Evolutionary conservation across 1,140 invertebrate genomes (phyloP), one percentile per base, ranked within the genome.

Genomic region (Ceratina japonica): DNA sequence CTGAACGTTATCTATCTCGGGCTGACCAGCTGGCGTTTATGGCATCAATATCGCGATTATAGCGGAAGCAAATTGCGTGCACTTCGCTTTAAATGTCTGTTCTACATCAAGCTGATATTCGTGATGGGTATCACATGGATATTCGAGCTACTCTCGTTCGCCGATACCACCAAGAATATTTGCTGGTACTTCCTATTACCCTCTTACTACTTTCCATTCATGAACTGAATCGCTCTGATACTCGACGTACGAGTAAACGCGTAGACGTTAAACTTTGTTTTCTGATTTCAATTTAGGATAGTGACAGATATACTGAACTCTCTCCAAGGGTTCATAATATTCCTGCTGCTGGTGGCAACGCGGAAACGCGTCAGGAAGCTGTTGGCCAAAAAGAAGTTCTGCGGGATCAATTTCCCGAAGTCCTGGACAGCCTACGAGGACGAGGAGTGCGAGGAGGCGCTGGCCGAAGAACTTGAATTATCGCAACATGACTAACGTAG

Each of bases 51-150:
- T 4, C 93, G 89, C 74, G 91, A 92, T 70, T 90, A 92, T 27
- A 93, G 91, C 85, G 92, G 93, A n/a, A 91, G 90, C 52, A 94
- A 91, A 62, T 76, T 94, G n/a, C 93, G 93, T 79, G 92, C 92
- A 2, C 87, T 95, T 18, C 94, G 93, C 87, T 93, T 94, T 82
- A 94, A 94, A 83, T 95, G 95, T 77, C 86, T 94, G 13, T 87
- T 96, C 18, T 96, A 95, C 66, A 84, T 95, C 0, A 96, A 95
- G 87, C 89, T 97, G 24, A 95, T 95, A 80, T 85, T 96, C 1
- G 93, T 96, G 0, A 96, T 95, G 95, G 96, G 96, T 5, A 91
- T 96, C 18, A 95, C 94, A 0, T 96, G 96, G 95, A 93, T 95
- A 37, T 95, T 96, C 71, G 96, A 96, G 87, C 85, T 94, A 3